Base-by-base conservation (phyloP, 2,888 invertebrate genomes). In the Embidobia sp. region DNA sequence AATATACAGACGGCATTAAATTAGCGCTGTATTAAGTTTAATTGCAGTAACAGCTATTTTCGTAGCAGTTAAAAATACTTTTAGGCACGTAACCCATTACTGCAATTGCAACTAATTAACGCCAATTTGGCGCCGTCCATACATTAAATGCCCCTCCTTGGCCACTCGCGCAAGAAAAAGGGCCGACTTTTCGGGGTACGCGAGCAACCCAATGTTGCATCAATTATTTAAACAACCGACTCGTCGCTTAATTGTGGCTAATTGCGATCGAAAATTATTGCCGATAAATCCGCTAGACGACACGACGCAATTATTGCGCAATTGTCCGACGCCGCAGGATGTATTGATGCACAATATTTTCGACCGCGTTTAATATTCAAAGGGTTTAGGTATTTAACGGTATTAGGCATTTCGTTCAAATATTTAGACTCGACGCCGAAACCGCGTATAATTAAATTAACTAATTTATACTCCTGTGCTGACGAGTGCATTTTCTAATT, bases 21-120 rank as follows among this genome's bases (percentile, higher is more conserved):
- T 77, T 77, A 69, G 57, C 49, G 48, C 22, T 44, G 59, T 51
- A 73, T 77, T 67, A 77, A 69, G 48, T 61, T 63, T 73, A 77
- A 77, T 73, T 69, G 69, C 77, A 57, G 59, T 73, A 77, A 77
- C 63, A 57, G 69, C 69, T 73, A 73, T 75, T 75, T 75, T 75
- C 63, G 57, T 69, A 51, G 57, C 63, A 66, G 73, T 73, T 69
- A 77, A 77, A 73, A 77, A 73, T 73, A 77, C 77, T 67, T 77
- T 73, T 63, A 67, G 67, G 77, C 72, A 63, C 63, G 77, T 73
- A 66, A 73, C 49, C 72, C 77, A 73, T 77, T 77, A 77, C 63
- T 59, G 77, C 67, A 72, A 77, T 77, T 77, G 72, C 66, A 67
- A 67, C 72, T 77, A 72, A 77, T 77, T 72, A 72, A 22, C 67